Evolutionary conservation across 2,888 invertebrate genomes (phyloP), one percentile per base, ranked within the genome.

Genomic region (Thumatha senex): DNA sequence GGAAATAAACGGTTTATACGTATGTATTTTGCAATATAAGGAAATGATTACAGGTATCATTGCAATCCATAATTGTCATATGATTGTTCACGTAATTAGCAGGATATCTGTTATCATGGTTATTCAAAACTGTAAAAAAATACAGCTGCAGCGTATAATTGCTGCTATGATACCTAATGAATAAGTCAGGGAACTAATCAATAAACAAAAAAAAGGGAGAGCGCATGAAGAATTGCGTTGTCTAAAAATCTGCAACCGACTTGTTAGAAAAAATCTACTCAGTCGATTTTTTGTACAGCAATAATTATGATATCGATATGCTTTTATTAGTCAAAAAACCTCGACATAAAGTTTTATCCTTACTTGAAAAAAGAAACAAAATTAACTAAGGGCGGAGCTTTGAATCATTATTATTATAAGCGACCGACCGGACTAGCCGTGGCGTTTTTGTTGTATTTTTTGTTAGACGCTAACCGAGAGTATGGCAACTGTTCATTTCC

Each of bases 361-460:
- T 61, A 63, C 65, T 58, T 78, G 78, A 80, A 82, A 81, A 82
- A 81, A 79, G n/a, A 65, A 74, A 64, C 68, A 72, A 78, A 78
- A 68, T 67, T 68, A 78, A 82, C 75, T 82, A 79, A 86, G 86
- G 81, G 84, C 78, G 83, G 80, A 77, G 85, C 81, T 81, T 82
- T 65, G 76, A 76, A 80, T 83, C 81, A 81, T 86, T 84, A 86
- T 24, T 84, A 83, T 84, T 82, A 80, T 78, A 78, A 80, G 72
- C 82, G 76, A 68, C 76, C 62, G 72, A 77, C 70, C 75, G 75
- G 77, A 80, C 78, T 77, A 76, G 74, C 80, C 72, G 75, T 72
- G 72, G 77, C 61, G 63, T 76, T 88, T 88, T 88, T 89, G 84
- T 75, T 74, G 61, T 59, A 46, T 82, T 87, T 84, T 89, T 88